Base-by-base conservation (phyloP, 2,113 vertebrate genomes). In the Gymnobelideus leadbeateri region DNA sequence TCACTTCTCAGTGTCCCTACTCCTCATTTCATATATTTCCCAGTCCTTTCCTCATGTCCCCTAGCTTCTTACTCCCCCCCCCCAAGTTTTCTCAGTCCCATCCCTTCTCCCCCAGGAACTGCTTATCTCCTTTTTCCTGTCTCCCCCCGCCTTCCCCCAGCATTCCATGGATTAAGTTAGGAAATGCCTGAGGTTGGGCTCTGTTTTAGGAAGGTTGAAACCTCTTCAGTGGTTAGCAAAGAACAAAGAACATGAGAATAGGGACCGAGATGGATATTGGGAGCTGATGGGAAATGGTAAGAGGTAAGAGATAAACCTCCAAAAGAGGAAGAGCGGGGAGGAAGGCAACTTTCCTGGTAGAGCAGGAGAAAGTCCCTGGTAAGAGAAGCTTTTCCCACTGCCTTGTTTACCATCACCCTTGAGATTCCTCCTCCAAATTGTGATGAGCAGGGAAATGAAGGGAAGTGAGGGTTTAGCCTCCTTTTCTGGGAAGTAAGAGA, bases 321-420 rank as follows among this genome's bases (percentile, higher is more conserved):
- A 84, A 84, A 84, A 43, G n/a, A 43, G 68, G 16, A 84, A 43
- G 16, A 21, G 37, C 2, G 57, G 68, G n/a, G 68, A 84, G 68
- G 19, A 84, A 84, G 68, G 19, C 68, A 43, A 43, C 19, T 84
- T 84, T 84, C 68, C 68, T 84, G 68, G 68, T 84, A 43, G 68
- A 84, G 68, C 43, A 84, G 19, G n/a, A 84, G n/a, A 84, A 84
- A 84, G 68, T 84, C 68, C 68, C n/a, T 84, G 68, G 68, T n/a
- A 84, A 84, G 68, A 84, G 68, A 84, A 84, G 68, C 68, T 84
- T 84, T 84, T 84, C 68, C n/a, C 68, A 84, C n/a, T 43, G n/a
- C 68, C 19, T 43, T 84, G 68, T 43, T 84, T n/a, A 2, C n/a
- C 2, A 43, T 19, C 19, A 43, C 68, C 19, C 68, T 84, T 16